Base-by-base conservation (phyloP, 35 echinoderm and acorn worm genomes). In the Ophiothrix spiculata region DNA sequence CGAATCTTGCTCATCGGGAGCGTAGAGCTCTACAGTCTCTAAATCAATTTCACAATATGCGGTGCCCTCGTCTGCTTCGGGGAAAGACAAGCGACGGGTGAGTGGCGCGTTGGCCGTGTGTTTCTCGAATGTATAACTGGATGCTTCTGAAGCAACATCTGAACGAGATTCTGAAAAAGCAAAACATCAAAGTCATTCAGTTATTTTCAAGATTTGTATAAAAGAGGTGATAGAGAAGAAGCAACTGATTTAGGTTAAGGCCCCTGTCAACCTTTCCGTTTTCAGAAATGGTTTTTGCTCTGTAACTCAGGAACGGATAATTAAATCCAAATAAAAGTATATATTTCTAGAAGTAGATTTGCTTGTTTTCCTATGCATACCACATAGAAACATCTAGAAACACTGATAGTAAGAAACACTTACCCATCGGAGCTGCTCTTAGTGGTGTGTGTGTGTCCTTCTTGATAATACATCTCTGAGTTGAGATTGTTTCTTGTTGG, bases 351-450 rank as follows among this genome's bases (percentile, higher is more conserved):
- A n/a, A n/a, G n/a, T n/a, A n/a, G n/a, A n/a, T n/a, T n/a, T n/a
- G n/a, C n/a, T n/a, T n/a, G n/a, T n/a, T n/a, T n/a, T n/a, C n/a
- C n/a, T n/a, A n/a, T n/a, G n/a, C n/a, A n/a, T n/a, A n/a, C n/a
- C n/a, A n/a, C n/a, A n/a, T n/a, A n/a, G n/a, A n/a, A n/a, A n/a
- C n/a, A n/a, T n/a, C n/a, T n/a, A n/a, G n/a, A n/a, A n/a, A n/a
- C n/a, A n/a, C n/a, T n/a, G n/a, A n/a, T n/a, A n/a, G n/a, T n/a
- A n/a, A n/a, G n/a, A n/a, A n/a, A n/a, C n/a, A 33, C 75, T 84
- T 86, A 96, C 95, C 88, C 87, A 81, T 90, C 36, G 91, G 85
- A 39, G 88, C 88, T 56, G 95, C 91, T 86, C 95, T 84, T 23
- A 85, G 86, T 6, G 92, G 92, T 29, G 95, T 94, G 36, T 74